Evolutionary conservation across 2,888 invertebrate genomes (phyloP), one percentile per base, ranked within the genome.

Genomic region (Macrophya alboannulata): DNA sequence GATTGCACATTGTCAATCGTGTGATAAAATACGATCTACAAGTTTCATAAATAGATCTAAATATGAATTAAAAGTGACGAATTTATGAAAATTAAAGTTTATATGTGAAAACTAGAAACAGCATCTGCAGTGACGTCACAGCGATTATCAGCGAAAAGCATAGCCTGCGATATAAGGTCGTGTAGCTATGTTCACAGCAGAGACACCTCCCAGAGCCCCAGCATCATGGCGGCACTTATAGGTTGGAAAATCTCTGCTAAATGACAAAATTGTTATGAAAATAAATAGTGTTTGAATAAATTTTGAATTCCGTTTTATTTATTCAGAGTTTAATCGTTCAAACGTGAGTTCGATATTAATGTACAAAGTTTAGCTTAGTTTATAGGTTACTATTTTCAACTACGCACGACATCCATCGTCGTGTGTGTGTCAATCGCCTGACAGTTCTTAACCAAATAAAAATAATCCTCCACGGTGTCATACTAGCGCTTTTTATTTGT

Each of bases 141-240:
- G 48, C 48, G 10, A 48, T 48, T 12, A 4, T 10, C 48, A 1
- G 48, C 5, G 48, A 9, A 48, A 48, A 48, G 31, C 31, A 31
- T 3, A 31, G 31, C 31, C 31, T n/a, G 17, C 62, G 62, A n/a
- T 21, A 62, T 21, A 10, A 74, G 21, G 31, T 12, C n/a, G n/a
- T n/a, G 45, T 2, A 74, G 45, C 45, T 45, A 74, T 10, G 9
- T 74, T 74, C 72, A 45, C 4, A 45, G 9, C 77, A 77, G n/a
- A n/a, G 81, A 62, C 81, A 81, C 81, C 81, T 62, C 81, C 81
- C 43, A 62, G 17, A 21, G 40, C 48, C 68, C 12, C 25, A 40
- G 81, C 21, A 83, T 48, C 48, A 83, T 83, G 83, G 83, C 83
- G 65, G 68, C 12, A 31, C 83, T 83, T 83, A 83, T 83, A 83